phyloP scores from a whole-genome alignment of 2,113 vertebrate species.

The Cathartes aura region DNA sequence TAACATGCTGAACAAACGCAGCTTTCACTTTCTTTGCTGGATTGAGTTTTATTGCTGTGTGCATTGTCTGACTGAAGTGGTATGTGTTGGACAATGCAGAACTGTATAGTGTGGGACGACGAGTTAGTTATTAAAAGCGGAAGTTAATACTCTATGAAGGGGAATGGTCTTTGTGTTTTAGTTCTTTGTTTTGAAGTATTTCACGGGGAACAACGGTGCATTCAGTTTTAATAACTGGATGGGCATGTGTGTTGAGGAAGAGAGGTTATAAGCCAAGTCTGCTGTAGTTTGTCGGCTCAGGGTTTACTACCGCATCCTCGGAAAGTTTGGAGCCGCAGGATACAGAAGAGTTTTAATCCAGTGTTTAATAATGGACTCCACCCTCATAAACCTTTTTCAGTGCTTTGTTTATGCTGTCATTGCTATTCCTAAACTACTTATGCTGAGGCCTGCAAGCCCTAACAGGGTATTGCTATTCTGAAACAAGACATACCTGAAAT shows the following conservation, averaged over 20 bases:
- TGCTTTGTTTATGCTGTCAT: conserved; percentile 22
- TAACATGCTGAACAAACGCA: conserved; percentile 65
- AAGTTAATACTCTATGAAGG: conserved; percentile 22
- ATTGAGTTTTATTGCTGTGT: conserved; percentile 60
- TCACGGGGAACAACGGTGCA: neutral
- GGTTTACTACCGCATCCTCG: neutral
- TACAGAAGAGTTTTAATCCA: conserved; percentile 3
- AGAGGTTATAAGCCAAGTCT: neutral
- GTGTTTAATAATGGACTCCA: conserved; percentile 13
- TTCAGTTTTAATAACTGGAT: conserved; percentile 53
- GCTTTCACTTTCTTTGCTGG: conserved; percentile 66
- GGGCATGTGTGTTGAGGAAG: neutral
- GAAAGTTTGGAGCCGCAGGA: conserved; percentile 51
- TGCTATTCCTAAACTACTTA: conserved; percentile 6
- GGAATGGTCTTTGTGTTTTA: conserved; percentile 22
- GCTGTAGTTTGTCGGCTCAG: neutral
- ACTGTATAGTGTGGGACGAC: neutral
- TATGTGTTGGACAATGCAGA: conserved; percentile 19
- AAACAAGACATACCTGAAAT: conserved; percentile 37
- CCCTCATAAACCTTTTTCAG: conserved; percentile 29
- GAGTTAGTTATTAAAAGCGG: conserved; percentile 5
- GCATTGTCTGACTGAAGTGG: conserved; percentile 48
- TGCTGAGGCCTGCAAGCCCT: conserved; percentile 33
- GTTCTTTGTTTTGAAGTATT: conserved; percentile 21
- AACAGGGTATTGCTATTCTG: conserved; percentile 9